Percentiles rank a stretch among this genome's conserved stretches.
Conservation (phyloP, 1,140 invertebrate genomes). For the Oreohelix idahoensis region DNA sequence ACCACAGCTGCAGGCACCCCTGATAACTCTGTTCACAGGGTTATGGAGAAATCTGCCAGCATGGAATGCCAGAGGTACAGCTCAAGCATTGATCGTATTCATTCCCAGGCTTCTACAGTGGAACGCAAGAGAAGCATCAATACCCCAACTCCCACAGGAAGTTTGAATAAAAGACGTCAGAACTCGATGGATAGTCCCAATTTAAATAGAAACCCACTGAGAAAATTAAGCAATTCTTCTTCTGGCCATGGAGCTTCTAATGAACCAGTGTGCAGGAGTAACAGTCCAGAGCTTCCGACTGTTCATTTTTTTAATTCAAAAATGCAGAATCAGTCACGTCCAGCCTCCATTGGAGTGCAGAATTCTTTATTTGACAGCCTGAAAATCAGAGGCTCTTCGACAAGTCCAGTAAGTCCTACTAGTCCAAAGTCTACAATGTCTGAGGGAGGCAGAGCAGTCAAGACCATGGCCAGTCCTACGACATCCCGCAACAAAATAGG, state of each 20-base stretch:
- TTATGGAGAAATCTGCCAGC: conserved; percentile 49
- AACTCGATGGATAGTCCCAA: conserved; percentile 60
- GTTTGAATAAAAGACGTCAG: conserved; percentile 60
- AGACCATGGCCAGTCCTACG: conserved; percentile 36
- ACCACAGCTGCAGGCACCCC: not conserved
- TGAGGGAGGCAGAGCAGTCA: conserved; percentile 32
- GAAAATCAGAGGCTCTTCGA: conserved; percentile 19
- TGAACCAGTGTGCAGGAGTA: conserved; percentile 49
- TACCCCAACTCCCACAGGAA: conserved; percentile 63
- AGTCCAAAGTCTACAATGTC: conserved; percentile 36
- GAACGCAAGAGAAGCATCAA: conserved; percentile 38
- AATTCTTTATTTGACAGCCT: conserved; percentile 66
- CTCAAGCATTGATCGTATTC: conserved; percentile 20
- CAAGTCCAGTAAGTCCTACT: conserved; percentile 28
- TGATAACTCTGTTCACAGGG: conserved; percentile 1
- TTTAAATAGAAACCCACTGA: conserved; percentile 46
- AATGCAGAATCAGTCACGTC: conserved; percentile 49
- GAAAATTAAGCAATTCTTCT: conserved; percentile 60
- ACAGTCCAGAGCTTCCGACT: conserved; percentile 65
- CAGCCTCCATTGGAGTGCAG: conserved; percentile 47
- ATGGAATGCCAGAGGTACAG: conserved; percentile 38
- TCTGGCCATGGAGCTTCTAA: conserved; percentile 48
- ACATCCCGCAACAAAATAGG: conserved; percentile 25
- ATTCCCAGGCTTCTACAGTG: conserved; percentile 23
- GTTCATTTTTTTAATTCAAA: conserved; percentile 70